Evolutionary conservation across 2,113 vertebrate species (phyloP).

Genomic region (Nannospalax galili): DNA sequence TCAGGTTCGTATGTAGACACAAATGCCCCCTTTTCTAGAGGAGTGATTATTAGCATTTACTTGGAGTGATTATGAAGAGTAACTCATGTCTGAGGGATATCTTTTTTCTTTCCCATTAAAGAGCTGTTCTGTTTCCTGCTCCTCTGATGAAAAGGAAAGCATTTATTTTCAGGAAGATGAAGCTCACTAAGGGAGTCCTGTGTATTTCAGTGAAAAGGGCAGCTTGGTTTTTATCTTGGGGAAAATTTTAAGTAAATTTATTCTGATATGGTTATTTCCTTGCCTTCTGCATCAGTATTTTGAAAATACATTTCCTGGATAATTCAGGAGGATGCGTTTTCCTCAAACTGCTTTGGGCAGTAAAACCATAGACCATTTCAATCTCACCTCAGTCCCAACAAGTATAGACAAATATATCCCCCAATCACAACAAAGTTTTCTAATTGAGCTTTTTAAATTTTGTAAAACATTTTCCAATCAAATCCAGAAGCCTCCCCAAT

Average conservation of each 20-base stretch:
- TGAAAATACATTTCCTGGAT: neutral
- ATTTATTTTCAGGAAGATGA: slow-evolving; percentile 18
- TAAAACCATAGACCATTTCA: neutral
- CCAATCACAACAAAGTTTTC: neutral
- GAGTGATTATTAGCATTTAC: neutral
- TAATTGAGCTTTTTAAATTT: too few species aligned
- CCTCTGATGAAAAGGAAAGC: neutral
- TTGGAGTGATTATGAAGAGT: neutral
- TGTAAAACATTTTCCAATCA: too few species aligned
- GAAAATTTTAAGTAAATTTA: neutral
- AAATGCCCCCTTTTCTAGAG: neutral
- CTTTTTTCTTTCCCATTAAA: neutral
- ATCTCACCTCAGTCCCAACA: neutral
- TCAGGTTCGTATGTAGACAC: neutral
- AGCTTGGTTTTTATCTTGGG: neutral
- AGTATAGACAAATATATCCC: neutral
- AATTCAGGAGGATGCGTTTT: neutral
- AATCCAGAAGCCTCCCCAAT: too few species aligned
- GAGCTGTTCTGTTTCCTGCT: neutral
- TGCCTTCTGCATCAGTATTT: neutral
- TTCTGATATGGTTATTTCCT: neutral
- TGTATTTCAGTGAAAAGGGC: neutral
- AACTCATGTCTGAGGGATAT: neutral
- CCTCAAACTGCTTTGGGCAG: neutral
- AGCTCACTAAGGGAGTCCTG: neutral